Percentiles rank a stretch among this genome's conserved stretches.
phyloP scores from a whole-genome alignment of 2,113 vertebrate species.

The Raphicerus campestris region DNA sequence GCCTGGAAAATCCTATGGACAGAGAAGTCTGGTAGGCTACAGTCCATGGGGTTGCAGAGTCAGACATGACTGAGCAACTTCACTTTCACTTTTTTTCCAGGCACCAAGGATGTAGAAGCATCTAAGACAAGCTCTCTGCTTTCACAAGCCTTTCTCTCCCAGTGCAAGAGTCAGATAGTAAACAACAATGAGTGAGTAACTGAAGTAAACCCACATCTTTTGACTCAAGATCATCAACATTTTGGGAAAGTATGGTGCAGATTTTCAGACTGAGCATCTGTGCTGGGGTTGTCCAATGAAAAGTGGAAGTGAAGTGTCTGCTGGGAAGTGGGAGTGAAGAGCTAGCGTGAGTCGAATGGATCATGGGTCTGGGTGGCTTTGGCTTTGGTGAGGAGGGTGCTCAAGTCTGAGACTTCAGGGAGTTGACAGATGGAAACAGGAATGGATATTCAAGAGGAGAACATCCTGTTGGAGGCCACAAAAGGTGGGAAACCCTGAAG shows the following conservation, averaged over 20 bases:
- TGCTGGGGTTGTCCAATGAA: neutral
- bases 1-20: too few relatives aligned
- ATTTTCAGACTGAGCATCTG: neutral
- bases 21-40: too few relatives aligned
- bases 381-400: neutral
- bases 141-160: neutral
- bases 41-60: too few relatives aligned
- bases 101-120: neutral
- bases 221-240: neutral
- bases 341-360: neutral
- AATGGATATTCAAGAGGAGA: neutral
- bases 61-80: too few relatives aligned
- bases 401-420: neutral
- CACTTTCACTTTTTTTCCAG: neutral
- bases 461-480: too few relatives aligned
- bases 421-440: neutral
- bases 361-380: neutral
- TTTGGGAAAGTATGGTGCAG: too few relatives aligned
- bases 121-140: neutral
- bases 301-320: fast-evolving
- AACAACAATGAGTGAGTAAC: neutral
- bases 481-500: neutral
- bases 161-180: neutral
- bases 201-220: neutral
- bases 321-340: neutral